Evolutionary conservation across 2,888 invertebrate species (phyloP).

Genomic region (Charanyca ferruginea): DNA sequence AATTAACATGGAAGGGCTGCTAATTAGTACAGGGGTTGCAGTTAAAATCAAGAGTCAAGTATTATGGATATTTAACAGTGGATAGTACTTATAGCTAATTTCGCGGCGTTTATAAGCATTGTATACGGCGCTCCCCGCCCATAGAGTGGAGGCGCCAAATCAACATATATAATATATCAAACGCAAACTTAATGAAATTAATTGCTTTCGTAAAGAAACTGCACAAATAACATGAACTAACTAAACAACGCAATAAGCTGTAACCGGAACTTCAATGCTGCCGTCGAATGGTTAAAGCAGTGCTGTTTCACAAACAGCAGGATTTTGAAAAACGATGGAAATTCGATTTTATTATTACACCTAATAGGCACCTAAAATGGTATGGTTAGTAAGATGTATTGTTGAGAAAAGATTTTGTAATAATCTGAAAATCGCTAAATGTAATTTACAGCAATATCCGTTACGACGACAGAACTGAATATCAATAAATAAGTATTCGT

Average conservation of each 20-base stretch:
- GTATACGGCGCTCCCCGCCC: neutral
- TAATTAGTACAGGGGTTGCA: too few relatives aligned
- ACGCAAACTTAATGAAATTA: slow-evolving; percentile 1
- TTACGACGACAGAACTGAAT: neutral
- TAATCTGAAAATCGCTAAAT: neutral
- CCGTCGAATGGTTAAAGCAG: neutral
- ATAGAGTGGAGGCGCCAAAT: neutral
- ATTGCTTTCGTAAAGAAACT: neutral
- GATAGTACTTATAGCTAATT: too few relatives aligned
- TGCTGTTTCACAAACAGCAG: neutral
- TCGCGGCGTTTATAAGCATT: too few relatives aligned
- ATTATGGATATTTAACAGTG: too few relatives aligned
- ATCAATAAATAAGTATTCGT: neutral
- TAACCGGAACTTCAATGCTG: neutral
- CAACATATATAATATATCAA: neutral
- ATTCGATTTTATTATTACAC: neutral
- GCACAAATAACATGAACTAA: neutral
- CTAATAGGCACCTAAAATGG: neutral
- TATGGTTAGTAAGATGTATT: neutral
- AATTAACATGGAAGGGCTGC: too few relatives aligned
- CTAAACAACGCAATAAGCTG: neutral
- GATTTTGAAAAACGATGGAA: neutral
- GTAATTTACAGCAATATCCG: neutral
- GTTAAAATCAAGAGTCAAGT: too few relatives aligned
- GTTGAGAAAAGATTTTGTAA: too few relatives aligned